Evolutionary conservation across 1,140 invertebrate genomes (phyloP).

Genomic region (Aphidius gifuensis): DNA sequence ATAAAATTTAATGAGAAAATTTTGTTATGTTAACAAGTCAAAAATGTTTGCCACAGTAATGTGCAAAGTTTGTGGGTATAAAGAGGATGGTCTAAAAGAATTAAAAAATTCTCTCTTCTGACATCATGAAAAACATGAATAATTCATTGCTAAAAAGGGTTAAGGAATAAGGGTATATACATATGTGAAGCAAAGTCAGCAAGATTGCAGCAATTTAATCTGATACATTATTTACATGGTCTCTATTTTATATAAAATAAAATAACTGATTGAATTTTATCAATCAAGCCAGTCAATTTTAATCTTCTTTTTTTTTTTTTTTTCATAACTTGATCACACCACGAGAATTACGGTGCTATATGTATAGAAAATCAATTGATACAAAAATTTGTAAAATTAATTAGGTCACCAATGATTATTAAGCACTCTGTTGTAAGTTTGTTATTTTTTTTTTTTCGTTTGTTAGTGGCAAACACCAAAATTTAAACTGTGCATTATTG

Average conservation of each 20-base stretch:
- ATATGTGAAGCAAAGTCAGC: too few species aligned
- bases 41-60: too few species aligned
- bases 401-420: conserved; percentile 30
- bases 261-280: conserved; percentile 51
- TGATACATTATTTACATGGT: conserved; percentile 44
- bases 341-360: conserved; percentile 2
- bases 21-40: too few species aligned
- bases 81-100: conserved; percentile 31
- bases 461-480: too few species aligned
- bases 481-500: too few species aligned
- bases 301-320: too few species aligned
- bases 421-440: not conserved
- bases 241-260: conserved; percentile 46
- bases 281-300: too few species aligned
- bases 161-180: conserved; percentile 23
- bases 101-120: conserved; percentile 35
- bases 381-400: conserved; percentile 29
- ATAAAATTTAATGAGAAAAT: too few species aligned
- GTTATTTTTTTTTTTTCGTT: too few species aligned
- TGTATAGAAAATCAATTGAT: conserved; percentile 23
- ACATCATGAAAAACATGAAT: conserved; percentile 35
- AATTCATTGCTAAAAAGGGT: conserved; percentile 36
- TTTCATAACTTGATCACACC: conserved; percentile 24
- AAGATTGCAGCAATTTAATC: conserved; percentile 41
- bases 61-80: not conserved